Percentiles rank a stretch among this genome's conserved stretches.
Conservation (phyloP, 2,888 invertebrate species). For the Nesidiocoris tenuis region DNA sequence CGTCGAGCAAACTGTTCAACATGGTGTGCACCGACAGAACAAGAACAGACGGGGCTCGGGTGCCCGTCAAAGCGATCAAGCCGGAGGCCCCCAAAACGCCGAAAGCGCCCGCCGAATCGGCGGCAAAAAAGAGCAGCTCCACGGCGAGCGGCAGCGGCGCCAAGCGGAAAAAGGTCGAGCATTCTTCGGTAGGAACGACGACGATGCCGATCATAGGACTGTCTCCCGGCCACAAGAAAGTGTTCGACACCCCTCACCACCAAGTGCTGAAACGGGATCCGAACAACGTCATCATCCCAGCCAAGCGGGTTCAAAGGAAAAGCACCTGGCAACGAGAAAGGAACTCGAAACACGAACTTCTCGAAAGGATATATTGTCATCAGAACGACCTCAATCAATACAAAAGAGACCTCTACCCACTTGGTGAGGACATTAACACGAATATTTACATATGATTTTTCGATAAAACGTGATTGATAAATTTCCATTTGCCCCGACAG, state of each 20-base stretch:
- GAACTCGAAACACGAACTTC: constrained; percentile 57
- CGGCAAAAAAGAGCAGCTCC: constrained; percentile 4
- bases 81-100: constrained; percentile 5
- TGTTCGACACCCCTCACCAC: constrained; percentile 14
- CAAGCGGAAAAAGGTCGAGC: constrained; percentile 49
- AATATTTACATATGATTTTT: no score
- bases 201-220: background rate
- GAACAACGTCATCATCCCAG: constrained; percentile 48
- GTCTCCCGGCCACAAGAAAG: background rate
- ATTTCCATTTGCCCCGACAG: no score
- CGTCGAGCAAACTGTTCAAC: constrained; percentile 34
- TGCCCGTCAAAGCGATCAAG: constrained; percentile 37
- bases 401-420: constrained; percentile 53
- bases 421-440: constrained; percentile 51
- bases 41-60: constrained; percentile 42
- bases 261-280: constrained; percentile 36
- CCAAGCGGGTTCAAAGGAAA: constrained; percentile 48
- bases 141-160: constrained; percentile 47
- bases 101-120: background rate
- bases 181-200: background rate
- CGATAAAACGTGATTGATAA: no score
- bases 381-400: constrained; percentile 50
- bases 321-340: constrained; percentile 52
- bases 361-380: constrained; percentile 61
- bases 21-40: constrained; percentile 47